These are phyloP conservation scores for Rhamphomyia laevipes DNA, from an alignment of 2,888 invertebrate genomes.

Conservation along the genomic window DNA sequence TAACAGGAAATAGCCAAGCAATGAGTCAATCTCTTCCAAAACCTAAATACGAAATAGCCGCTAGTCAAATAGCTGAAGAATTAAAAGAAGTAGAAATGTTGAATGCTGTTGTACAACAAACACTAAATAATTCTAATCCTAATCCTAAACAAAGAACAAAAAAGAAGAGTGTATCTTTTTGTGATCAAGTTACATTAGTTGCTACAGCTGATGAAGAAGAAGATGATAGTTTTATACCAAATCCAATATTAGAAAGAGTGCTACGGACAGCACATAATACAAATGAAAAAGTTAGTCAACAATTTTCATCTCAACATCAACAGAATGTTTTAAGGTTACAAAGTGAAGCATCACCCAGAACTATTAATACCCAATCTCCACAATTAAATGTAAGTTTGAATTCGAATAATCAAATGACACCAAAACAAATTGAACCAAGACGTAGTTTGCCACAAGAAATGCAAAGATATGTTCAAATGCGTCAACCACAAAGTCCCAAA, in stretches of 20 bases:
- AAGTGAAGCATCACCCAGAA: conserved; percentile 31
- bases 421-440: background rate
- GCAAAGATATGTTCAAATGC: conserved; percentile 33
- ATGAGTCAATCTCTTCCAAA: conserved; percentile 21
- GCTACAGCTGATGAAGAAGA: conserved; percentile 88
- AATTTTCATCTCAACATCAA: conserved; percentile 50
- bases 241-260: conserved; percentile 79
- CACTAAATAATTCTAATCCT: conserved; percentile 40
- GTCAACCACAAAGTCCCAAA: conserved; percentile 19
- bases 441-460: conserved; percentile 25
- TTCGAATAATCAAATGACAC: conserved; percentile 7
- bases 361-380: conserved; percentile 18
- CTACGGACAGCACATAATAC: conserved; percentile 67
- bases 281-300: conserved; percentile 33
- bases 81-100: conserved; percentile 45
- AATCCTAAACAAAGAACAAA: conserved; percentile 51
- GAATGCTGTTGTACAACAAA: conserved; percentile 43
- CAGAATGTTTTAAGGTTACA: conserved; percentile 42
- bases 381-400: background rate
- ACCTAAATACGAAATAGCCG: conserved; percentile 36
- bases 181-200: conserved; percentile 85
- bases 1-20: no score
- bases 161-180: conserved; percentile 91
- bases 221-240: conserved; percentile 80
- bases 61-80: conserved; percentile 44